phyloP scores from a whole-genome alignment of 2,113 vertebrate genomes.

The Zosterops lateralis region DNA sequence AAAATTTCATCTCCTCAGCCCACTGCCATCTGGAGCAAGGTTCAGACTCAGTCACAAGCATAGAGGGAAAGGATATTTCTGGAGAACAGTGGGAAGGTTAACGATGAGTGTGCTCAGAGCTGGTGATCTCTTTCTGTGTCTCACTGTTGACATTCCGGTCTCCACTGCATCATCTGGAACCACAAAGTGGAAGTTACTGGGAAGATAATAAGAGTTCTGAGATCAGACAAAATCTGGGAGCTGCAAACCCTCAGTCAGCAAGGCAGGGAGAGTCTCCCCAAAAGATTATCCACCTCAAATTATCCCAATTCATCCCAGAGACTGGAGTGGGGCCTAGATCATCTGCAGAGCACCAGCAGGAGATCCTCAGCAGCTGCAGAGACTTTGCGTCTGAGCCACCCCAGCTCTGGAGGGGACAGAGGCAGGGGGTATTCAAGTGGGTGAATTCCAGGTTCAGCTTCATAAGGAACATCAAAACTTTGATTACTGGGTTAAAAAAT shows the following conservation, averaged over 20 bases:
- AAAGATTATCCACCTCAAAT: not conserved
- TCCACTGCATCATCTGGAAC: not conserved
- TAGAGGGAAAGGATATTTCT: constrained; percentile 34
- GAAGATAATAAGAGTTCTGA: not conserved
- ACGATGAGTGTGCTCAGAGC: not conserved
- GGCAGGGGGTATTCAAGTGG: accelerated
- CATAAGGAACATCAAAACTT: not conserved
- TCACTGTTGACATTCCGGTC: not conserved
- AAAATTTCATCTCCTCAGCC: constrained; percentile 52
- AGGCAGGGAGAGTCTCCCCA: not conserved
- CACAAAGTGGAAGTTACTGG: not conserved
- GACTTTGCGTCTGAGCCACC: not conserved
- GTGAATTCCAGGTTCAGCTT: not conserved
- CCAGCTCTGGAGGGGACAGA: not conserved
- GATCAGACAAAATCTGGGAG: not conserved
- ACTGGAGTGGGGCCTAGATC: not conserved
- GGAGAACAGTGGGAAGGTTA: constrained; percentile 52
- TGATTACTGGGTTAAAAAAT: not conserved
- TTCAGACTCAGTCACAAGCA: constrained; percentile 48
- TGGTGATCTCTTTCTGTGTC: not conserved
- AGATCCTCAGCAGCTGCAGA: not conserved
- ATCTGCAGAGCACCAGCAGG: not conserved
- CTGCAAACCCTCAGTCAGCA: not conserved
- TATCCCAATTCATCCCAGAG: not conserved
- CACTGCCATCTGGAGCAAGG: constrained; percentile 64